Conservation (phyloP, 2,113 vertebrate genomes). For the Brachyhypopomus occidentalis region DNA sequence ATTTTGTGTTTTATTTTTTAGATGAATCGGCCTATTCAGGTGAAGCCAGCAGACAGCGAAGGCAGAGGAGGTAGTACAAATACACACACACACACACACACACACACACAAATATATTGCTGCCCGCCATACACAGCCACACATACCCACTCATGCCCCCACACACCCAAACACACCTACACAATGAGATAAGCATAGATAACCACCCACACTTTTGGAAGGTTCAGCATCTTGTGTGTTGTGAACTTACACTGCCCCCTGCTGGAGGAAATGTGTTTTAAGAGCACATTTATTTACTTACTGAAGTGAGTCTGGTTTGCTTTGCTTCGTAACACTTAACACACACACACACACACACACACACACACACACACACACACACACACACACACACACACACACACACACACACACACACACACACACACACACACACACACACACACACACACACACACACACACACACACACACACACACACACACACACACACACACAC, state of each 20-base stretch:
- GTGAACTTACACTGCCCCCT: background rate
- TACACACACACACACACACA: background rate
- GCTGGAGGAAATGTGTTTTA: background rate
- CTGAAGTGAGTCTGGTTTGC: no score
- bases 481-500: background rate
- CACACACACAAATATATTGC: background rate
- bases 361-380: background rate
- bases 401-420: constrained; percentile 23
- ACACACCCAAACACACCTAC: no score
- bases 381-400: constrained; percentile 14
- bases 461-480: constrained; percentile 2
- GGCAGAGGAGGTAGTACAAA: constrained; percentile 38
- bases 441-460: constrained; percentile 16
- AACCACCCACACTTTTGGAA: no score
- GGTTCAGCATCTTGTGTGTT: background rate
- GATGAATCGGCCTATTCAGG: constrained; percentile 45
- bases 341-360: background rate
- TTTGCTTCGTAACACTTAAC: no score
- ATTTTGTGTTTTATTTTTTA: background rate
- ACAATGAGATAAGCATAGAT: no score
- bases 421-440: constrained; percentile 26
- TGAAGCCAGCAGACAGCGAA: constrained; percentile 40
- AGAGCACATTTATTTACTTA: background rate
- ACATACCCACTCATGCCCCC: background rate
- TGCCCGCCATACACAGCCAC: background rate